Conservation (phyloP, 2,888 invertebrate species). For the Lissonota sp. region DNA sequence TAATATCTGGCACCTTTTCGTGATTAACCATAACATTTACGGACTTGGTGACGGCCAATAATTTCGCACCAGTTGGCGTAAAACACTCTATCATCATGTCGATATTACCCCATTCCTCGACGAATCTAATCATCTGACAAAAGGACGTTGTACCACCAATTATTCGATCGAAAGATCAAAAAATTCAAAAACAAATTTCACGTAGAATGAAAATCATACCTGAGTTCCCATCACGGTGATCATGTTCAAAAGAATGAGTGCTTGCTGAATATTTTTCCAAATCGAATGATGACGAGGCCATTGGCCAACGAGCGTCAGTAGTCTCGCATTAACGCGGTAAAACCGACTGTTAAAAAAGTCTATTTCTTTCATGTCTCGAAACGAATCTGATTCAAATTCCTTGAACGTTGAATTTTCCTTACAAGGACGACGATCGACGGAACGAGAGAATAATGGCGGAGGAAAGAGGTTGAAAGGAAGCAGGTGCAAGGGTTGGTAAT, state of each 20-base stretch:
- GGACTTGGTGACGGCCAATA: slow-evolving; percentile 26
- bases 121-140: slow-evolving; percentile 27
- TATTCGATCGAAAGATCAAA: not conserved
- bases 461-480: too few species aligned
- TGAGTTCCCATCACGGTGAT: slow-evolving; percentile 14
- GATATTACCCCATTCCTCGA: slow-evolving; percentile 33
- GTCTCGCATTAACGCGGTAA: slow-evolving; percentile 26
- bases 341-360: slow-evolving; percentile 15
- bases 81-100: slow-evolving; percentile 53
- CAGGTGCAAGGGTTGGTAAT: too few species aligned
- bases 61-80: slow-evolving; percentile 40
- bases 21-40: slow-evolving; percentile 30
- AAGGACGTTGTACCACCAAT: not conserved
- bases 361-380: too few species aligned
- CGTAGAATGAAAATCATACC: slow-evolving; percentile 2
- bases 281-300: slow-evolving; percentile 46
- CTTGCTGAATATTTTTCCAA: slow-evolving; percentile 4
- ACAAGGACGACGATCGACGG: too few species aligned
- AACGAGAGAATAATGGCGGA: too few species aligned
- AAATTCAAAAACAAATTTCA: not conserved
- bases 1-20: too few species aligned
- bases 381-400: too few species aligned
- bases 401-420: too few species aligned
- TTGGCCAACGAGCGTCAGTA: slow-evolving; percentile 33
- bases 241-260: not conserved